These are phyloP conservation scores for Drosophila melanica DNA, from an alignment of 1,140 invertebrate species.

Conservation along the genomic window DNA sequence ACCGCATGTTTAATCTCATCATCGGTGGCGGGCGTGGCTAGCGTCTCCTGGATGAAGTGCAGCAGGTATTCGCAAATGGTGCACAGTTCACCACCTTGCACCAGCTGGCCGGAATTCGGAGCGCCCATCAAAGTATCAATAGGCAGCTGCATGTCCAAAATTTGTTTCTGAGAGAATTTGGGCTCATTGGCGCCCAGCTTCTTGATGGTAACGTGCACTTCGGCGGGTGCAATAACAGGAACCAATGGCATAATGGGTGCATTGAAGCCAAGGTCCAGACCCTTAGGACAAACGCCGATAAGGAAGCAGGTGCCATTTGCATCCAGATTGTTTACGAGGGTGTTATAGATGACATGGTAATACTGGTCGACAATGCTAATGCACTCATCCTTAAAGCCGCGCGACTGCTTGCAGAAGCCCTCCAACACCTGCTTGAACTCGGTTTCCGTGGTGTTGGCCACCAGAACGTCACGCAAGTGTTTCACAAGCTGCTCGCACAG, in stretches of 20 bases:
- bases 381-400: constrained; percentile 88
- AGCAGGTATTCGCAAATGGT: constrained; percentile 93
- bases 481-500: constrained; percentile 92
- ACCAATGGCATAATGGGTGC: constrained; percentile 76
- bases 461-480: constrained; percentile 91
- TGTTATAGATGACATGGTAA: constrained; percentile 89
- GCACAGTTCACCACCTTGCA: constrained; percentile 87
- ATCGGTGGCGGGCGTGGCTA: constrained; percentile 89
- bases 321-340: constrained; percentile 88
- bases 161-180: constrained; percentile 66
- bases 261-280: constrained; percentile 28
- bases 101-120: constrained; percentile 81
- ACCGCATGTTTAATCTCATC: constrained; percentile 87
- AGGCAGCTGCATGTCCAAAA: constrained; percentile 86
- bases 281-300: constrained; percentile 88
- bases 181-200: constrained; percentile 77
- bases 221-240: constrained; percentile 65
- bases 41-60: constrained; percentile 90
- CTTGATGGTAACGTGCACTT: constrained; percentile 76
- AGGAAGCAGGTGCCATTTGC: constrained; percentile 88
- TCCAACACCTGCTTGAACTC: constrained; percentile 92
- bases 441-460: constrained; percentile 92
- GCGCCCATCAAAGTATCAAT: constrained; percentile 87
- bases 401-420: constrained; percentile 92
- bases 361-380: constrained; percentile 90